A percentile compares a stretch with the other conserved stretches of the same genome.
phyloP scores from a whole-genome alignment of 30 jellyfish, hydroid and myxozoan species.

The Pelagia noctiluca region DNA sequence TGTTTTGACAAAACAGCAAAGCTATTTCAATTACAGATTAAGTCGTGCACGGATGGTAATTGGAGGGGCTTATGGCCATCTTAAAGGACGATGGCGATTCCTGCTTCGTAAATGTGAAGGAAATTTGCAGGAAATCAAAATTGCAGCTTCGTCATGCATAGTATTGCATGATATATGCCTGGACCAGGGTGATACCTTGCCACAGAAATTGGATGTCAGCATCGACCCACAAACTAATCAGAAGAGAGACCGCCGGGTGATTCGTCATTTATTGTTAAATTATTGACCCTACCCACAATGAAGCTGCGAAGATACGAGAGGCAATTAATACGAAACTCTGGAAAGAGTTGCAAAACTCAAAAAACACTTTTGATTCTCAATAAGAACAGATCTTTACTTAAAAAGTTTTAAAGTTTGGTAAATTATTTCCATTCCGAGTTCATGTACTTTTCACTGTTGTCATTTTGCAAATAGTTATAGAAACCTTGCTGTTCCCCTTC shows the following conservation, averaged over 20 bases:
- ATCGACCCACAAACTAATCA: neutral
- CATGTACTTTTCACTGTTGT: neutral
- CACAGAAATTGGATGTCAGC: constrained; percentile 4
- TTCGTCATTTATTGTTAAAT: neutral
- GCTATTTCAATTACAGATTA: too few species aligned
- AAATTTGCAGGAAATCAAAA: constrained; percentile 17
- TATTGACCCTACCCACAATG: neutral
- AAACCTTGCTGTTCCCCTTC: too few species aligned
- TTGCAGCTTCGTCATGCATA: neutral
- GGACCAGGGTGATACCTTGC: neutral
- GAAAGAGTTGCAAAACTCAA: constrained; percentile 3
- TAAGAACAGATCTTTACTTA: neutral
- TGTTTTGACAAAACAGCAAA: too few species aligned
- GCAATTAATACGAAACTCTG: neutral
- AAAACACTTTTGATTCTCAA: neutral
- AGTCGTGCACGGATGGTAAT: too few species aligned
- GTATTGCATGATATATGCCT: constrained; percentile 9
- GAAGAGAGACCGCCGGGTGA: constrained; percentile 4
- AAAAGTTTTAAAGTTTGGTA: neutral
- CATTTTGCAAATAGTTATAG: neutral
- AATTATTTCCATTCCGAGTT: neutral
- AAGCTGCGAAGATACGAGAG: neutral
- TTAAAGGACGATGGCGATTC: neutral
- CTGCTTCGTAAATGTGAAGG: constrained; percentile 3
- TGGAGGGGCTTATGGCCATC: too few species aligned